These are phyloP conservation scores for Melanogrammus aeglefinus DNA, from an alignment of 2,797 vertebrate species.

Conservation along the genomic window DNA sequence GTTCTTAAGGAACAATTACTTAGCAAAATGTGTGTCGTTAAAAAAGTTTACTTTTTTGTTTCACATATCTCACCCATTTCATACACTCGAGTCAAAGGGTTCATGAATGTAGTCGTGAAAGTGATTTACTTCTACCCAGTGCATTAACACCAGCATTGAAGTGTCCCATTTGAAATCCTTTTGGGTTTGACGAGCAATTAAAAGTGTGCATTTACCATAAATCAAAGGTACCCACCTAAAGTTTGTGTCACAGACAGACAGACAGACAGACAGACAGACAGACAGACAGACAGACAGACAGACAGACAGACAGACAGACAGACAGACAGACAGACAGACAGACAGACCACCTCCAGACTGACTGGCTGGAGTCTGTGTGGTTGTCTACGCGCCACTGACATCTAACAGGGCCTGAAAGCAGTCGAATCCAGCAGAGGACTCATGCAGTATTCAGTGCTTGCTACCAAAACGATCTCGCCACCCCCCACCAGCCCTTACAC, in stretches of 20 bases:
- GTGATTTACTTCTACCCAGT: not conserved
- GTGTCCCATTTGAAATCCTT: not conserved
- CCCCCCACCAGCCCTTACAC: not conserved
- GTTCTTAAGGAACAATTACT: not conserved
- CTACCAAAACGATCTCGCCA: not conserved
- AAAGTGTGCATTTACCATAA: not conserved
- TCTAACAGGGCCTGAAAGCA: not conserved
- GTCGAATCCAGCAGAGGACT: not conserved
- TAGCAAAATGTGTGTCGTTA: too few relatives aligned
- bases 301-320: too few relatives aligned
- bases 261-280: not conserved
- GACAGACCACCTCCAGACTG: not conserved
- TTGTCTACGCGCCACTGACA: not conserved
- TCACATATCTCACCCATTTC: not conserved
- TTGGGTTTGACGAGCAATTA: not conserved
- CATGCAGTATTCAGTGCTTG: constrained; percentile 1
- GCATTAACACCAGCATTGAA: not conserved
- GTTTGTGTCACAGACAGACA: not conserved
- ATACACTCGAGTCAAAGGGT: not conserved
- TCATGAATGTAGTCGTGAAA: not conserved
- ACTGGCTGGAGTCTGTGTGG: not conserved
- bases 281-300: not conserved
- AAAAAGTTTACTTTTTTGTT: not conserved
- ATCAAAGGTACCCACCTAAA: not conserved
- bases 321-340: not conserved